These are phyloP conservation scores for Terrapene triunguis DNA, from an alignment of 2,113 vertebrate species.

Conservation along the genomic window DNA sequence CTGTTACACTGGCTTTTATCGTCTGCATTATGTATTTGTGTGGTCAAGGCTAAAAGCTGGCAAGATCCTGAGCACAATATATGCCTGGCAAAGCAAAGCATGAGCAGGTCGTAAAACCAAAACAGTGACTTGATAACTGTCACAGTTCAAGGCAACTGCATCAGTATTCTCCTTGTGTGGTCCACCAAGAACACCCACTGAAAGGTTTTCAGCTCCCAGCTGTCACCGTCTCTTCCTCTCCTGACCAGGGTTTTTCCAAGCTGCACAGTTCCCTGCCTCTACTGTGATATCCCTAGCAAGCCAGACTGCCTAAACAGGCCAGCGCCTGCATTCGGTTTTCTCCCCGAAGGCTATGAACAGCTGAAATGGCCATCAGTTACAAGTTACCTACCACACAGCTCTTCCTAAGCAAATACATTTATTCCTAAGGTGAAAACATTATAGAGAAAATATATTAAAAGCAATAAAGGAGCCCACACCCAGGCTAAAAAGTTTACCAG, in stretches of 20 bases:
- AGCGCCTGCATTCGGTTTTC: background rate
- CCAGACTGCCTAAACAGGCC: background rate
- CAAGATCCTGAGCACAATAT: background rate
- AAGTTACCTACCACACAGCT: background rate
- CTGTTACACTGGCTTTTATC: constrained; percentile 69
- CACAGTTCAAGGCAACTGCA: background rate
- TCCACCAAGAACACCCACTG: background rate
- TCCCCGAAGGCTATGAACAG: background rate
- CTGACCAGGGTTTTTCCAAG: background rate
- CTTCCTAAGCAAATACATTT: background rate
- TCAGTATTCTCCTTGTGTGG: background rate
- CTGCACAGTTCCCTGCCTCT: background rate
- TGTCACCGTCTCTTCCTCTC: background rate
- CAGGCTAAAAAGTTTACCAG: background rate
- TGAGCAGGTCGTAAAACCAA: constrained; percentile 34
- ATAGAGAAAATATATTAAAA: background rate
- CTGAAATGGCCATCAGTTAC: background rate
- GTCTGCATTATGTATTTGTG: constrained; percentile 66
- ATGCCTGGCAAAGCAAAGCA: constrained; percentile 12
- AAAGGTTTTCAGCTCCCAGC: background rate
- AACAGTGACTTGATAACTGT: background rate
- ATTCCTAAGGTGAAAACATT: background rate
- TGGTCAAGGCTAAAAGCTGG: constrained; percentile 39
- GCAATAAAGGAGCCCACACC: background rate
- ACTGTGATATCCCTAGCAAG: background rate